These are phyloP conservation scores for Apantesis nais DNA, from an alignment of 2,888 invertebrate species.

Conservation along the genomic window DNA sequence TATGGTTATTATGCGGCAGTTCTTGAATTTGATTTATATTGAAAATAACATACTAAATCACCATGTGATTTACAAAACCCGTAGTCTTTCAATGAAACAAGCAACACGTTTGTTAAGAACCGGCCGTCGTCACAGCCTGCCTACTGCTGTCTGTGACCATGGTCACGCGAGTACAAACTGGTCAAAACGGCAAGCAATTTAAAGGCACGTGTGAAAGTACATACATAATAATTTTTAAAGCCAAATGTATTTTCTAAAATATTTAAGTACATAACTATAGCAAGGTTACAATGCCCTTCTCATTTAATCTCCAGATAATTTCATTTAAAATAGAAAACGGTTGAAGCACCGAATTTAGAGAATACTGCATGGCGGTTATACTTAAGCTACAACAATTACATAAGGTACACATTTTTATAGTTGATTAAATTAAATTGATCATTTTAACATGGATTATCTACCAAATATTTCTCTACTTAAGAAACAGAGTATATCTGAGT, in stretches of 20 bases:
- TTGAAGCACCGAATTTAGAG: constrained; percentile 28
- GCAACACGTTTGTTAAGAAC: too few relatives aligned
- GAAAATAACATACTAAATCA: not conserved
- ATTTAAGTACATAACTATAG: not conserved
- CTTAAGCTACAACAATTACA: constrained; percentile 28
- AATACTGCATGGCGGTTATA: constrained; percentile 28
- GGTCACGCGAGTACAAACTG: not conserved
- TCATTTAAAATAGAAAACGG: constrained; percentile 11
- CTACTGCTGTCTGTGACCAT: not conserved
- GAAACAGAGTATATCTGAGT: not conserved
- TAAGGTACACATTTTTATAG: constrained; percentile 15
- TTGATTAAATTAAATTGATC: constrained; percentile 22
- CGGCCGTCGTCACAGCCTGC: too few relatives aligned
- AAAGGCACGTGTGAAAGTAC: not conserved
- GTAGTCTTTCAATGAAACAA: not conserved
- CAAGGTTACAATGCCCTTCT: not conserved
- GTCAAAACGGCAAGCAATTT: too few relatives aligned
- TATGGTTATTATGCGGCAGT: not conserved
- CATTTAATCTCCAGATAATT: constrained; percentile 20
- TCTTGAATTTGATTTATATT: not conserved
- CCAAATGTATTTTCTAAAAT: too few relatives aligned
- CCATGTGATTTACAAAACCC: not conserved
- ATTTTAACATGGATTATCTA: not conserved
- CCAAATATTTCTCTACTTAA: not conserved
- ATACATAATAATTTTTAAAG: not conserved